These are phyloP conservation scores for Anthopleura sola DNA, from an alignment of 64 coral and sea anemone species.

Conservation along the genomic window DNA sequence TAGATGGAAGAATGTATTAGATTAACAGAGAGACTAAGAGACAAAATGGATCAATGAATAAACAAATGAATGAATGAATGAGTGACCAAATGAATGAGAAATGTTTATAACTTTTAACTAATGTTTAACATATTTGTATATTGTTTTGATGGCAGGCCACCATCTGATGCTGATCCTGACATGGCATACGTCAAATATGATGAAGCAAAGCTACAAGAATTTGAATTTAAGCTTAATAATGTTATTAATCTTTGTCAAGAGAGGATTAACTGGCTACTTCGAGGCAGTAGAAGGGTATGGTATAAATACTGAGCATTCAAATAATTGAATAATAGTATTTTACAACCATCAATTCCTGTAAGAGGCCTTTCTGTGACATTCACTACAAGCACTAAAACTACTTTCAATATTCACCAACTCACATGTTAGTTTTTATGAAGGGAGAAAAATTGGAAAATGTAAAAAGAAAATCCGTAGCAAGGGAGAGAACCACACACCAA, in stretches of 20 bases:
- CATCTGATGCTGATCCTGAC: constrained; percentile 58
- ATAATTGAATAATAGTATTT: too few species aligned
- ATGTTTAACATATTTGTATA: neutral
- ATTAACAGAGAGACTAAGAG: too few species aligned
- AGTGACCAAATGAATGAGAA: too few species aligned
- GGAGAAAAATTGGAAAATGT: too few species aligned
- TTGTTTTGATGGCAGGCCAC: constrained; percentile 43
- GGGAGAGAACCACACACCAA: too few species aligned
- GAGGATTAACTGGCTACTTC: constrained; percentile 85
- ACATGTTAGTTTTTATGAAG: too few species aligned
- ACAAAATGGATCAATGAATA: too few species aligned
- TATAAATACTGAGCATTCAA: neutral
- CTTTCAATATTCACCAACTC: too few species aligned
- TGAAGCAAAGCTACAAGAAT: constrained; percentile 67
- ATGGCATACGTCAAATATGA: constrained; percentile 93
- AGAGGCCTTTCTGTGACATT: too few species aligned
- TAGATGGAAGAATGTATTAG: neutral
- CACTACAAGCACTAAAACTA: too few species aligned
- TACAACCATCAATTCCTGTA: too few species aligned
- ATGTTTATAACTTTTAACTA: neutral
- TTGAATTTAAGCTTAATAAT: constrained; percentile 91
- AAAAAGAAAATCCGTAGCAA: too few species aligned
- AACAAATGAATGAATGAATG: neutral
- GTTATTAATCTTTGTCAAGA: constrained; percentile 85
- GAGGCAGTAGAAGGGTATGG: constrained; percentile 75